phyloP scores from a whole-genome alignment of 2,113 vertebrate genomes.

The Rhabdomys dilectus region DNA sequence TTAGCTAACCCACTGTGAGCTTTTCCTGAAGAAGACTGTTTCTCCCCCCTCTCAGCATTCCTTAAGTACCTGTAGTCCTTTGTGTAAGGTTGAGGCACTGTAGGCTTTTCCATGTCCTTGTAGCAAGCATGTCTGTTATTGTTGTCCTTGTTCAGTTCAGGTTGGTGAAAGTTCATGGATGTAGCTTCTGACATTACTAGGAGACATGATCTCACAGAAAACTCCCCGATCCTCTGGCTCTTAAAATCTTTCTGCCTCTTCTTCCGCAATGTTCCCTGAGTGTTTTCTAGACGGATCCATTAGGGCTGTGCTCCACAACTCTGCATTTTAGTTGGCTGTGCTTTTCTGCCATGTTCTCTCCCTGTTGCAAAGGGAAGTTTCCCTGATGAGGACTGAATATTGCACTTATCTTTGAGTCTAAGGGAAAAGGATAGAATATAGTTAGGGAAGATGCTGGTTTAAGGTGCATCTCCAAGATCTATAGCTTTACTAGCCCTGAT shows the following conservation, averaged over 20 bases:
- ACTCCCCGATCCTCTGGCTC: not conserved
- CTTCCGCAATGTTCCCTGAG: not conserved
- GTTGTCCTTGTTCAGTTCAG: not conserved
- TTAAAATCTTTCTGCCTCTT: not conserved
- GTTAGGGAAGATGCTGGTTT: not conserved
- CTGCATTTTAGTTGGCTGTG: not conserved
- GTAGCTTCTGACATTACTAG: not conserved
- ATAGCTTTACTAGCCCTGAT: not conserved
- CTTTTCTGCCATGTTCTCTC: not conserved
- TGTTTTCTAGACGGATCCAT: not conserved
- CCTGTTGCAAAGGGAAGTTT: not conserved
- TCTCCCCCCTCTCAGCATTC: not conserved
- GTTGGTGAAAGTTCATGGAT: not conserved
- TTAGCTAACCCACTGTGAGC: not conserved
- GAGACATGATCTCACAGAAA: not conserved
- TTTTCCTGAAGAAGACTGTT: not conserved
- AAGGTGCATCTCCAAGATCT: not conserved
- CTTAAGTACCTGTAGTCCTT: not conserved
- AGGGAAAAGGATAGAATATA: not conserved
- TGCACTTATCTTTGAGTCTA: not conserved
- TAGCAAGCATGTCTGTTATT: not conserved
- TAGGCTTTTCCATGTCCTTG: not conserved
- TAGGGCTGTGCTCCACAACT: not conserved
- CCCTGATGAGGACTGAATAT: not conserved
- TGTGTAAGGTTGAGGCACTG: not conserved